Evolutionary conservation across 1,140 invertebrate species (phyloP), one percentile per base, ranked within the genome.

Genomic region (Microplitis mediator): DNA sequence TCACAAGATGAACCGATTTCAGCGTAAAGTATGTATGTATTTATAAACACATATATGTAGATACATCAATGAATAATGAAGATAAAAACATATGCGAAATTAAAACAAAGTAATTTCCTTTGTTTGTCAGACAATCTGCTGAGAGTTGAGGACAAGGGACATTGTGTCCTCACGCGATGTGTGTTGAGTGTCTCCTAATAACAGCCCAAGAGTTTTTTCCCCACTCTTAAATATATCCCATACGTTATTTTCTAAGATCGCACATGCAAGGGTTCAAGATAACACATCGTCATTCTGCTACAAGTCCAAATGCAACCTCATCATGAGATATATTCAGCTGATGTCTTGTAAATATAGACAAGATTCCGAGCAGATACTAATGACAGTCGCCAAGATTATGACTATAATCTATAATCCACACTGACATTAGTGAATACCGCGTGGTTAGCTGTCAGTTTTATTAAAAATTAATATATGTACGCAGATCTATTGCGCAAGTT

Each of bases 191-290:
- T 45, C 72, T 71, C 61, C 36, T 81, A 83, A 84, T 83, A 79
- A 81, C 82, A 77, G 75, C 61, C 65, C 63, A 31, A 39, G 39
- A 23, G 23, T 23, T 23, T 23, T 45, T 63, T 58, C 63, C 71
- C 14, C 62, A 54, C 69, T 51, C 23, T 23, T 23, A 23, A 23
- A 23, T 23, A 23, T 23, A 23, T 23, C 23, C 0, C 23, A 23
- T 23, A 23, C 32, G 13, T 35, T 31, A 13, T 58, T 67, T 64
- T 32, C 4, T 34, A 54, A 79, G 78, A 82, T 82, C 71, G 76
- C 77, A 75, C 82, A 84, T 81, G 82, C 81, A 77, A 83, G 52
- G 65, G 64, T 66, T 4, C 31, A 39, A 81, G 82, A 84, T 83
- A 85, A 84, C 77, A 84, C 77, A 67, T 50, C 13, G 56, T 39